Base-by-base conservation (phyloP, 1,140 invertebrate genomes). In the Forficula auricularia region DNA sequence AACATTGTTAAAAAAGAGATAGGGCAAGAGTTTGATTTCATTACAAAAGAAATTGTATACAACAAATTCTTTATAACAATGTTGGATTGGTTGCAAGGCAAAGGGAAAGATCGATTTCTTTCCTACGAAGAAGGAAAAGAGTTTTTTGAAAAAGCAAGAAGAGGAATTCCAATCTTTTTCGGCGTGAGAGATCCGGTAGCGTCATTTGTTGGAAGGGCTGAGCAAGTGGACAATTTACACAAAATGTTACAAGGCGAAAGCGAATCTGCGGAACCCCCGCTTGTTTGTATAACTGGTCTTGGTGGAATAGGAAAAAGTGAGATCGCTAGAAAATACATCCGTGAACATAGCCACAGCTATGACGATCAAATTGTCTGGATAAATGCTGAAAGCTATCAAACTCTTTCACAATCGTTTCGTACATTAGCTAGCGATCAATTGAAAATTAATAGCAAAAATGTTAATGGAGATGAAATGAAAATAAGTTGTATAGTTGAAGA, bases 281-380 rank as follows among this genome's bases (percentile, higher is more conserved):
- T 41, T 3, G 19, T 19, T 19, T 37, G 19, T 37, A 38, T 52
- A 10, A 48, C 19, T 47, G 51, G 51, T 16, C 37, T 46, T 15
- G 51, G 51, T 4, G 51, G 51, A 32, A 45, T 52, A 13, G 51
- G 51, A 3, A 53, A 53, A 42, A 53, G 41, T 19, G 50, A 53
- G 22, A 41, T 53, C 13, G 45, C 45, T n/a, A 52, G 45, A 33
- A 50, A 52, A 40, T 53, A 52, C 31, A 27, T 43, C 12, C 14
- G 19, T 19, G 18, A 48, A 42, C 38, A 52, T 32, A 43, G 42
- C 2, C 12, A 48, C 19, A 7, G 41, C 19, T 53, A 48, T 39
- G 50, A 52, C 16, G 34, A 45, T n/a, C 52, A 53, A 19, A 19
- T 53, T 14, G 27, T 52, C 8, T 53, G 51, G 51, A 43, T 53